Evolutionary conservation across 2,888 invertebrate species (phyloP), one percentile per base, ranked within the genome.

Genomic region (Parelbella ahira): DNA sequence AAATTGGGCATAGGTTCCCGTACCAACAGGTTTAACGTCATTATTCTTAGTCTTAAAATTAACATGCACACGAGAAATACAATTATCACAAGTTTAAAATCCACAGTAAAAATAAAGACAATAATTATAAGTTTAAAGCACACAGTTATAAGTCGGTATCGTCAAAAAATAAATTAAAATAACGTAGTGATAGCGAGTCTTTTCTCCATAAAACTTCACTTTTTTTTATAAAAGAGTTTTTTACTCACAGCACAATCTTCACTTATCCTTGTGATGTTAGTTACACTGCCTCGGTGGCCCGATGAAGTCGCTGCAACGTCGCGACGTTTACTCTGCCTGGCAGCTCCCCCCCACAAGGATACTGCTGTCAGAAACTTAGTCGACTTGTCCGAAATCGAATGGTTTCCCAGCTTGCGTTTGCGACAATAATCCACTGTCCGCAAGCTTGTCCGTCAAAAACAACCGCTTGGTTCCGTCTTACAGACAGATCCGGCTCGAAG

Each of bases 361-460:
- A 2, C n/a, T n/a, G 4, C 13, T 13, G 13, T 28, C 27, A 7
- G 27, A 28, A 28, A 13, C 13, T 13, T 12, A 3, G 12, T 4
- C 13, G 12, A n/a, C 1, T 3, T n/a, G n/a, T 10, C 12, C 9
- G 27, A 3, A 15, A 2, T 15, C 15, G 4, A 4, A 4, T 15
- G 3, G 15, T 2, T 8, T 28, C 13, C 19, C 10, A 6, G 10
- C 30, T 32, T 19, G 20, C 19, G 30, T 19, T 32, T 32, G 30
- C 19, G 32, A 10, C 32, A 32, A 20, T 20, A 13, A 32, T 20
- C 32, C 32, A 32, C 32, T 32, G 32, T 10, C 32, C 32, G 10
- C 20, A 20, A 32, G 32, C 11, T 15, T 15, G 2, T 20, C n/a
- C 3, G 1, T 6, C 18, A 32, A 32, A 32, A 32, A 32, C 13